Base-by-base conservation (phyloP, 2,113 vertebrate genomes). In the Sialia sialis region DNA sequence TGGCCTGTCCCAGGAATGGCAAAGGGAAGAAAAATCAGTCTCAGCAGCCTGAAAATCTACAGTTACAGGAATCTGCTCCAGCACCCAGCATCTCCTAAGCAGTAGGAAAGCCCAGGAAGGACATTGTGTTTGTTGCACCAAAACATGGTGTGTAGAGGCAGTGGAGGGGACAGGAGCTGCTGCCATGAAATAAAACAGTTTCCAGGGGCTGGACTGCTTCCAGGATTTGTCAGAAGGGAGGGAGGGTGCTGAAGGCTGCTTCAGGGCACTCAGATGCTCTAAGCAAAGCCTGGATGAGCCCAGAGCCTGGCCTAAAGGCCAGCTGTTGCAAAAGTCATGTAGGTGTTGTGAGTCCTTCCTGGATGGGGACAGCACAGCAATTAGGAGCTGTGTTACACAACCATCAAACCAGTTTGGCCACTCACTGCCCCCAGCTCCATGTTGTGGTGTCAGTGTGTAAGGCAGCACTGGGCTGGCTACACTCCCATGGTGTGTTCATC, bases 221-320 rank as follows among this genome's bases (percentile, higher is more conserved):
- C 39, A 59, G 55, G 56, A 25, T 81, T 63, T 78, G 34, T 39
- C 36, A 2, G 1, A 38, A 60, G 34, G 11, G 16, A 79, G 30
- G 72, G 15, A 55, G 51, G 74, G 41, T 66, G 63, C 21, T 64
- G 63, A 41, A 82, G 64, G n/a, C 19, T 59, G 56, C 56, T 93
- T 27, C 66, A 67, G 80, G 52, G 32, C 4, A 10, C 18, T 36
- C 60, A 51, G 69, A 22, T 74, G 60, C 13, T 43, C 27, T 39
- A 17, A 67, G 17, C 34, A 69, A 77, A 89, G 43, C 46, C 5
- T 12, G 0, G 0, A 1, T 1, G 4, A 82, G 30, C 44, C 32
- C 4, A 2, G 38, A 69, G 72, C 54, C 67, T 59, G 84, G 16
- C 52, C 73, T 72, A 41, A 54, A 77, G 59, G 51, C 8, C 6